A percentile compares a stretch with the other conserved stretches of the same genome.
phyloP scores from a whole-genome alignment of 1,140 invertebrate species.

The Megalonaias nervosa region DNA sequence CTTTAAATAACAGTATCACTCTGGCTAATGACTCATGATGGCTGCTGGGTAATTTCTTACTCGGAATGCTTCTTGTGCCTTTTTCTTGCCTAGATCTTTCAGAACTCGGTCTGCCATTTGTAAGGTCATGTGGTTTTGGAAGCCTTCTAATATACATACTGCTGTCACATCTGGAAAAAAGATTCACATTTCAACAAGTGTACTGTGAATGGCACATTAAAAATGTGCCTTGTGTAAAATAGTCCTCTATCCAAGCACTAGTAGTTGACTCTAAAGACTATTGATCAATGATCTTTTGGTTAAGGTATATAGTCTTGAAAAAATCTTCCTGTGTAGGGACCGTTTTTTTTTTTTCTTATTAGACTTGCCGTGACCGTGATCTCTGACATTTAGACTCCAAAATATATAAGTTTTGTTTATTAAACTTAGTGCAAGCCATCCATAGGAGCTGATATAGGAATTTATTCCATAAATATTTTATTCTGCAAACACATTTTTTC shows the following conservation, averaged over 20 bases:
- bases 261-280: background rate
- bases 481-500: background rate
- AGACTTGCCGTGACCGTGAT: no score
- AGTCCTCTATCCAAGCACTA: no score
- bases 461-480: background rate
- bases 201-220: no score
- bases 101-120: constrained; percentile 88
- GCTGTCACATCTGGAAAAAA: constrained; percentile 84
- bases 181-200: background rate
- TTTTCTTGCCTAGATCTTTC: constrained; percentile 78
- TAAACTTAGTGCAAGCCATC: background rate
- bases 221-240: no score
- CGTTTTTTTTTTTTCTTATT: no score
- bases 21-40: no score
- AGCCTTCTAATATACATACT: constrained; percentile 91
- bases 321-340: no score
- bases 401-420: background rate
- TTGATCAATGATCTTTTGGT: background rate
- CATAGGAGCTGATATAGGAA: background rate
- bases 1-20: no score
- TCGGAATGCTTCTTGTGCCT: constrained; percentile 67
- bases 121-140: constrained; percentile 84
- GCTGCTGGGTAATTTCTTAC: constrained; percentile 25
- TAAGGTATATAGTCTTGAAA: no score
- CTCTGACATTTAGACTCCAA: background rate